Base-by-base conservation (phyloP, 2,113 vertebrate genomes). In the Bufo bufo region DNA sequence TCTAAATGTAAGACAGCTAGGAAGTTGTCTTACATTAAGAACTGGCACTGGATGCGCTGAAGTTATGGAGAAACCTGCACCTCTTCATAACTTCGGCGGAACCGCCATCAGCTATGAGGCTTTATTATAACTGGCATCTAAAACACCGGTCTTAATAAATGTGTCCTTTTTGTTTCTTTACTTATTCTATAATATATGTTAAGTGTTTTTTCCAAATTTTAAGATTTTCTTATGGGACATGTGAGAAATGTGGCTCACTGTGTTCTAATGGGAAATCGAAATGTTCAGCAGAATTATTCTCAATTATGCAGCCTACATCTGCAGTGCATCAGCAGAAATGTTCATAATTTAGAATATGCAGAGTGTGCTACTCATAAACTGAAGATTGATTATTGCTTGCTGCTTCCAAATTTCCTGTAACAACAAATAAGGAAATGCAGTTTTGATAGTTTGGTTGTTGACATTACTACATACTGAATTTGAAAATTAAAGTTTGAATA, bases 281-380 rank as follows among this genome's bases (percentile, higher is more conserved):
- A 11, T 78, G 19, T 56, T 78, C 77, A 78, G 43, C 77, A 23
- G 20, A 23, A 75, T 75, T 50, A 75, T 50, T 78, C 50, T 78
- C 49, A 54, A 23, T 54, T 78, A 54, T 23, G 20, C 19, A 54
- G 77, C 11, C 20, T 23, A 54, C 20, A 54, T 54, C 77, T 56
- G 50, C 77, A 54, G n/a, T 78, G 77, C 72, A 50, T 49, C 72
- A 50, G 45, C 72, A 75, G 72, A 78, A 78, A 56, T 56, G 19
- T 56, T 78, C 49, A 56, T 23, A 54, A 56, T 78, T 33, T 54
- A 54, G 77, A 56, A 78, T 78, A 6, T 54, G 77, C 50, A 75
- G 47, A 75, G 3, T 50, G 45, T 20, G 72, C 8, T 14, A 10
- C 72, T 49, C 72, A 50, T 75, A 75, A 75, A 75, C 17, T 50